Percentiles rank a stretch among this genome's conserved stretches.
These are phyloP conservation scores for Himalopsyche phryganea DNA, from an alignment of 1,140 invertebrate genomes.

Conservation along the genomic window DNA sequence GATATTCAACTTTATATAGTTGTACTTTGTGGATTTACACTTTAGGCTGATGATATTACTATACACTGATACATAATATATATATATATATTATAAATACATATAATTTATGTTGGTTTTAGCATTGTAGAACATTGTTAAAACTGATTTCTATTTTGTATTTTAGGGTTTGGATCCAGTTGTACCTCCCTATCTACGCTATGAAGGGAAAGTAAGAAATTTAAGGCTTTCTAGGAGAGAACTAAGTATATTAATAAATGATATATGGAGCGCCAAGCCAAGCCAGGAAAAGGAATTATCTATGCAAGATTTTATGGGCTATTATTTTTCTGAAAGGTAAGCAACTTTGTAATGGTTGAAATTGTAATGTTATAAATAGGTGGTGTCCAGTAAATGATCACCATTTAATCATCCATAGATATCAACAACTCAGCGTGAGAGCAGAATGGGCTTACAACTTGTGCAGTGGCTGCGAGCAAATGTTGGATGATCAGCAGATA, in stretches of 20 bases:
- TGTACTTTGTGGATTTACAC: no score
- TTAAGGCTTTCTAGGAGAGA: conserved; percentile 47
- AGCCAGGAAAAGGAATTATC: conserved; percentile 31
- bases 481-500: conserved; percentile 47
- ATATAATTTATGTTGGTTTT: no score
- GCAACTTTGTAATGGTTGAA: no score
- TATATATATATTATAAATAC: no score
- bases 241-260: conserved; percentile 46
- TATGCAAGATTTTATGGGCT: conserved; percentile 46
- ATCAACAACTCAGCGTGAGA: conserved; percentile 44
- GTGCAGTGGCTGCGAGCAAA: conserved; percentile 45
- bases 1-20: no score
- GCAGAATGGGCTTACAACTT: conserved; percentile 51
- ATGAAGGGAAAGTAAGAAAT: conserved; percentile 47
- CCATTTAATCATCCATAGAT: conserved; percentile 33
- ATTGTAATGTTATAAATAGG: no score
- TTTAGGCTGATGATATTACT: no score
- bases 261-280: conserved; percentile 45
- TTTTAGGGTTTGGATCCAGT: conserved; percentile 44
- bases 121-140: no score
- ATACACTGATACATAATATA: no score
- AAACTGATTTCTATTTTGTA: background rate
- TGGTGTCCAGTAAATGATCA: no score
- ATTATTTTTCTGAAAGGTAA: conserved; percentile 36
- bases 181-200: conserved; percentile 45